Base-by-base conservation (phyloP, 2,113 vertebrate genomes). In the Periophthalmodon schlosseri region DNA sequence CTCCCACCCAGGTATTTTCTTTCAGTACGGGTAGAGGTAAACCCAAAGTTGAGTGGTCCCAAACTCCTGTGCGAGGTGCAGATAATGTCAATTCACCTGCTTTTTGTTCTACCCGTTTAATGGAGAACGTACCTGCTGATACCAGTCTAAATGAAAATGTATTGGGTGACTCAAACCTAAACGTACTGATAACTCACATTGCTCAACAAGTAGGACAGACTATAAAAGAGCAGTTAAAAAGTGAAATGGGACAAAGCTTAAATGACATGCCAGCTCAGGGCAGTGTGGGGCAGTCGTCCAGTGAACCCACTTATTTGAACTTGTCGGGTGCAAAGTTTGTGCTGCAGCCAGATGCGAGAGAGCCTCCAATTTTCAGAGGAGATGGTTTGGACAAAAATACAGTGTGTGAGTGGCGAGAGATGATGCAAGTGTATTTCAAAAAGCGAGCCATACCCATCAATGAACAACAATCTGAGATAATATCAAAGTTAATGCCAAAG, bases 401-500 rank as follows among this genome's bases (percentile, higher is more conserved):
- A 14, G 56, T 58, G 23, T 24, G 21, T 60, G 23, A 60, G 57
- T 60, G 23, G 57, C 12, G 7, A 64, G 73, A 13, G 73, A 83
- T 49, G 70, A 76, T 83, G 69, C 15, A 24, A 23, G 6, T 21
- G 1, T 78, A 79, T 5, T 66, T 78, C 12, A 69, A 18, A 6
- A 75, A 72, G 39, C 13, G 18, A 73, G 69, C 58, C 10, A 36
- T 0, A 16, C 73, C 76, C 0, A 54, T 72, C 1, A 0, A 24
- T 4, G 69, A 73, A 14, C 73, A 82, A 2, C 8, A 71, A 1
- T 6, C 13, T 10, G 73, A 83, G 9, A 57, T 72, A 44, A 39
- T 83, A 20, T 58, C 28, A 14, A 83, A 54, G n/a, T 11, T 76
- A 13, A 79, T 84, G 79, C n/a, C n/a, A n/a, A n/a, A n/a, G n/a